These are phyloP conservation scores for Accipiter virgatus DNA, from an alignment of 2,113 vertebrate species.

Conservation along the genomic window DNA sequence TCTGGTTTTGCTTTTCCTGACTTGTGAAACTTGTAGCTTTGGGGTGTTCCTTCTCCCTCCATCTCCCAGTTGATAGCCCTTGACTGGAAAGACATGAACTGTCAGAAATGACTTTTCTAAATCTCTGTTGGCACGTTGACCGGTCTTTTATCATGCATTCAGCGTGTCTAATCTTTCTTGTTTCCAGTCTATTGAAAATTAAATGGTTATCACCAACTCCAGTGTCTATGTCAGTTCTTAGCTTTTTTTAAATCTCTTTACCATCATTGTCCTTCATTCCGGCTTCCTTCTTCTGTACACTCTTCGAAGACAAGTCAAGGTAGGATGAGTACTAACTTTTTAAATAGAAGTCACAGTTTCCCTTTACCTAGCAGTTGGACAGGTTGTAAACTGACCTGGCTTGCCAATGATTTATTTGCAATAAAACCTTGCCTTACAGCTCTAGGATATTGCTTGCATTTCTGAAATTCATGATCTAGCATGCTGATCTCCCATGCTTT, in stretches of 20 bases:
- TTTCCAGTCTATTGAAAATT: not conserved
- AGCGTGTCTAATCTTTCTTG: not conserved
- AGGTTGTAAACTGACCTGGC: not conserved
- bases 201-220: not conserved
- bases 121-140: not conserved
- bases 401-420: not conserved
- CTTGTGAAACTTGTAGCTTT: not conserved
- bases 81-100: not conserved
- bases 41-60: not conserved
- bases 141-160: not conserved
- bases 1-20: not conserved
- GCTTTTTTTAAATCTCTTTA: not conserved
- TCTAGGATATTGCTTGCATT: not conserved
- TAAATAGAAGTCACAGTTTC: not conserved
- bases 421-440: not conserved
- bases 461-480: not conserved
- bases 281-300: accelerated
- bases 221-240: not conserved
- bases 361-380: not conserved
- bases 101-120: not conserved
- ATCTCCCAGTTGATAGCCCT: not conserved
- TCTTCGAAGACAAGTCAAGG: not conserved
- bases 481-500: not conserved
- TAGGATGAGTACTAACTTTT: not conserved
- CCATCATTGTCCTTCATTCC: not conserved